Evolutionary conservation across 2,888 invertebrate genomes (phyloP), one percentile per base, ranked within the genome.

Genomic region (Mycalesis mineus): DNA sequence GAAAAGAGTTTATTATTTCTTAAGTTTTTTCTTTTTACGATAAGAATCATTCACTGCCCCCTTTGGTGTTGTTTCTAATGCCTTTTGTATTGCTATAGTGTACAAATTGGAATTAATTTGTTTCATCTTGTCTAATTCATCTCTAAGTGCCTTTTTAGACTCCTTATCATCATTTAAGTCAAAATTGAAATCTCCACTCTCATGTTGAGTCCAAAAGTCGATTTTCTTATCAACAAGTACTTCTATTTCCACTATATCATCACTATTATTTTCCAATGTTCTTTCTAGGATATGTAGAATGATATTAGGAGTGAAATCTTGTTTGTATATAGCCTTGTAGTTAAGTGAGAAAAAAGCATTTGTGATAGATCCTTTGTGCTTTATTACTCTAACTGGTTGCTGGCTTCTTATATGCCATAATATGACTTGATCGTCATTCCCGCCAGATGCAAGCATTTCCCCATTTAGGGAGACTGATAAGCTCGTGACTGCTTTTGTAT

Each of bases 321-420:
- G 90, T 58, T 90, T 85, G 59, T 91, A 92, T 66, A 93, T 92
- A 60, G 92, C 91, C 3, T 91, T 87, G 58, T 90, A 91, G 33
- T 92, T 92, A 1, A 92, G 74, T 0, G 92, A 90, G 70, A 95
- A 93, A 58, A 91, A 90, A 1, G 94, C 91, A 81, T 96, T 95
- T 0, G 93, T 94, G 0, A 96, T 85, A 0, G 92, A 78, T n/a
- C 95, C 95, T 80, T 94, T 95, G 66, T 95, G 95, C 40, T 90
- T 81, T 64, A 96, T 87, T 48, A 91, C 93, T 66, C 93, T 91
- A 3, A 95, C 77, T 49, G 95, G 92, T 75, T 97, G 95, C 58
- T 92, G 90, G 75, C 95, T 96, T 6, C 85, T 83, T 55, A 96
- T 92, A 68, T 97, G 94, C 97, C 97, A 98, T 17, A 97, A 74